Evolutionary conservation across 2,888 invertebrate genomes (phyloP).

Genomic region (Phalangium opilio): DNA sequence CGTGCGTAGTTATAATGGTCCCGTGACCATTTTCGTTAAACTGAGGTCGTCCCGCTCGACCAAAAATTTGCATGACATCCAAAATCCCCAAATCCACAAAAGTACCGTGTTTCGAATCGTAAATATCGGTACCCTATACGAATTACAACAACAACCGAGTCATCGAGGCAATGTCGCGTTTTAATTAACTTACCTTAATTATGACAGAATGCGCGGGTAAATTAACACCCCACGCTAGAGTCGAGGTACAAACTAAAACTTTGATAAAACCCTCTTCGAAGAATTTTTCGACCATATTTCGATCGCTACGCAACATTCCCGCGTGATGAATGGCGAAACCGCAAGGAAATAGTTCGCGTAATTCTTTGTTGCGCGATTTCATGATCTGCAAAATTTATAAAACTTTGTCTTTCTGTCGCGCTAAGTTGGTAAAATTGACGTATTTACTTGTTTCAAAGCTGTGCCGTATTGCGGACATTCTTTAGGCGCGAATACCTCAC

Average conservation of each 20-base stretch:
- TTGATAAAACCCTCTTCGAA: constrained; percentile 75
- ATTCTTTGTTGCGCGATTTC: constrained; percentile 59
- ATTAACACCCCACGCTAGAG: constrained; percentile 98
- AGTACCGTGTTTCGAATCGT: constrained; percentile 83
- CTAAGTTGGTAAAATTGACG: background rate
- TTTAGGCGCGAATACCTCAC: constrained; percentile 48
- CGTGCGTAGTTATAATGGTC: constrained; percentile 82
- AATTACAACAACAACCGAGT: constrained; percentile 1
- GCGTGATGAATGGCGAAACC: constrained; percentile 95
- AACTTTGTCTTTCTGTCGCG: background rate
- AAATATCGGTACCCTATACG: constrained; percentile 65
- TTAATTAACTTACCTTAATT: constrained; percentile 49
- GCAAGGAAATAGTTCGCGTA: constrained; percentile 64
- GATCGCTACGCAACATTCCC: constrained; percentile 75
- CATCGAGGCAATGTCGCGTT: background rate
- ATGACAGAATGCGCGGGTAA: constrained; percentile 96
- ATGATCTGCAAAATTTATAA: constrained; percentile 34
- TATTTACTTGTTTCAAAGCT: constrained; percentile 42
- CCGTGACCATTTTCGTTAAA: constrained; percentile 89
- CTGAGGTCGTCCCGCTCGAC: constrained; percentile 94
- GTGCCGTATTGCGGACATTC: constrained; percentile 46
- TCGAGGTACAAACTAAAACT: constrained; percentile 87
- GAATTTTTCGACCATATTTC: constrained; percentile 72
- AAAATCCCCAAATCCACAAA: constrained; percentile 91
- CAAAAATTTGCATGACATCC: constrained; percentile 96